Evolutionary conservation across 2,888 invertebrate genomes (phyloP), one percentile per base, ranked within the genome.

Genomic region (Caenorhabditis angaria): DNA sequence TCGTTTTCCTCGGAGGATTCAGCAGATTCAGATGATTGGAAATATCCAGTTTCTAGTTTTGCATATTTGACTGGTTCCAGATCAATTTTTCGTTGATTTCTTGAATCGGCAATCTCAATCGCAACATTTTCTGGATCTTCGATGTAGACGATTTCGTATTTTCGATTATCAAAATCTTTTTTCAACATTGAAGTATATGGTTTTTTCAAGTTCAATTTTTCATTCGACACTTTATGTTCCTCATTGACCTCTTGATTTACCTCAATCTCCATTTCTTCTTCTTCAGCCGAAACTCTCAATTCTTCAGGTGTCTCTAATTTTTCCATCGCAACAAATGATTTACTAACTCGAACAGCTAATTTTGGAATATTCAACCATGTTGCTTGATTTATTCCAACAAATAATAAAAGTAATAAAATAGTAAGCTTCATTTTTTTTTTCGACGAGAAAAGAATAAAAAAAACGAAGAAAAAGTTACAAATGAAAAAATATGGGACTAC

Each of bases 291-390:
- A 3, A 57, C 65, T 14, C 65, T 57, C n/a, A 70, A 28, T 28
- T 71, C 70, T 56, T 71, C 62, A 2, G 70, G 70, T 28, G 60
- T 63, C 28, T 28, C 25, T 8, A 71, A 41, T 29, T 59, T 60
- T 29, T 71, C 66, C 70, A 71, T 71, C 27, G 62, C 70, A 24
- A 61, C 63, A 57, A 71, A 71, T 14, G 62, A n/a, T n/a, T 60
- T 62, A 5, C 65, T 66, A 10, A 71, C 14, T 28, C 66, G 62
- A 24, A 71, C 35, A 10, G 70, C 65, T 3, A 27, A 32, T 12
- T 62, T 61, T 25, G 70, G 70, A 12, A 66, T 41, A 29, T 63
- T 56, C 59, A 54, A 5, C 54, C 54, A 54, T 54, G 24, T 24
- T 24, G 50, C 22, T 12, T 50, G 50, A n/a, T n/a, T n/a, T 50